Conservation (phyloP, 1,140 invertebrate species). For the Diabrotica virgifera region DNA sequence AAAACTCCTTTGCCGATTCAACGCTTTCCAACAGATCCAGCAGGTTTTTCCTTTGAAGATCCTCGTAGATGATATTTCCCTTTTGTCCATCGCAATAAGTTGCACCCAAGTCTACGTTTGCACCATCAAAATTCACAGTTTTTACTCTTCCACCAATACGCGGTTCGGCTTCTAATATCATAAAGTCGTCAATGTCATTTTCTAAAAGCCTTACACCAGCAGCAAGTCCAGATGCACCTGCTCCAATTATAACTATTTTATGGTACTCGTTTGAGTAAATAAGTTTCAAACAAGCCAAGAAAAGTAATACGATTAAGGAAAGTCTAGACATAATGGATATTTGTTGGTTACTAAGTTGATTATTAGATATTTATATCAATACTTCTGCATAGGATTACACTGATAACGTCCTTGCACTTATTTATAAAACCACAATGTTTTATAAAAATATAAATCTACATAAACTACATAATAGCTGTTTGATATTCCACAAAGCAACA, state of each 20-base stretch:
- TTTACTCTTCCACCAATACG: constrained; percentile 64
- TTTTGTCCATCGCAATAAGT: constrained; percentile 82
- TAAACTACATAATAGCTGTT: too few relatives aligned
- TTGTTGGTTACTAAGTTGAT: too few relatives aligned
- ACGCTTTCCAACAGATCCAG: constrained; percentile 59
- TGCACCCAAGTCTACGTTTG: constrained; percentile 73
- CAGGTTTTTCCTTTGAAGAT: constrained; percentile 31
- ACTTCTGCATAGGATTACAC: too few relatives aligned
- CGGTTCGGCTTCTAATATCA: constrained; percentile 66
- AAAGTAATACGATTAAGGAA: too few relatives aligned
- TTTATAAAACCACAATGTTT: too few relatives aligned
- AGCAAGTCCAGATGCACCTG: constrained; percentile 58
- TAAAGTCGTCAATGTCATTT: constrained; percentile 54
- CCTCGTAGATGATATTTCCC: constrained; percentile 63
- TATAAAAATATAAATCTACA: too few relatives aligned
- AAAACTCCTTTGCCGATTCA: constrained; percentile 6
- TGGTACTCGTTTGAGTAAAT: too few relatives aligned
- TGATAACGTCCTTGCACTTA: too few relatives aligned
- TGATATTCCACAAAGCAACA: too few relatives aligned
- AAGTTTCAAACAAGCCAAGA: too few relatives aligned
- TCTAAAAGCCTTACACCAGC: constrained; percentile 54
- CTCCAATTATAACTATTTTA: constrained; percentile 61
- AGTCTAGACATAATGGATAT: too few relatives aligned
- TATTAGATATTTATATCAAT: too few relatives aligned
- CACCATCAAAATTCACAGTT: constrained; percentile 57